Conservation (phyloP, 2,797 vertebrate genomes). For the Chelon labrosus region DNA sequence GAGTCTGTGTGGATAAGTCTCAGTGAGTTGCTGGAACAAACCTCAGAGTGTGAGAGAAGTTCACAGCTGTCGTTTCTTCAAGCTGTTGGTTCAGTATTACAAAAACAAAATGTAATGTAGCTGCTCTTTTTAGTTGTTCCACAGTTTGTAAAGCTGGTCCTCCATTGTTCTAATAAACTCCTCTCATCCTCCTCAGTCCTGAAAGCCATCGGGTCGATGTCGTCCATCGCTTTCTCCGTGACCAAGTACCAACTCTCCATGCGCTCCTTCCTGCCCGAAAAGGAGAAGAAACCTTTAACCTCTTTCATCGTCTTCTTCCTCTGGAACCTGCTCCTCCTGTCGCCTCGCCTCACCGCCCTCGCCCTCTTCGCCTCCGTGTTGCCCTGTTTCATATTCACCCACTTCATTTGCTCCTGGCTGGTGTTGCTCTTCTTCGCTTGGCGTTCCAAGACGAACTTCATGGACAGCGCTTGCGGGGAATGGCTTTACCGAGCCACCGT, state of each 20-base stretch:
- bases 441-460: slow-evolving; percentile 85
- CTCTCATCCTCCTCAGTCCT: slow-evolving; percentile 81
- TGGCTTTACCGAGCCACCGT: slow-evolving; percentile 87
- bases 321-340: slow-evolving; percentile 91
- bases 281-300: slow-evolving; percentile 56
- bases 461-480: slow-evolving; percentile 80
- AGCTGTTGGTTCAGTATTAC: no score
- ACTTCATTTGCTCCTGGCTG: slow-evolving; percentile 88
- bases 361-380: slow-evolving; percentile 87
- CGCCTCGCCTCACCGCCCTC: slow-evolving; percentile 83
- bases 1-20: no score
- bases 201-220: slow-evolving; percentile 80
- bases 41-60: no score
- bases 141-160: no score
- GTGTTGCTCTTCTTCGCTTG: slow-evolving; percentile 84
- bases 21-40: no score
- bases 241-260: slow-evolving; percentile 90
- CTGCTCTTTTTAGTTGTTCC: no score
- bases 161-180: no score
- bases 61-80: no score
- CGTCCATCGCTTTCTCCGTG: slow-evolving; percentile 84
- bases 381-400: slow-evolving; percentile 81
- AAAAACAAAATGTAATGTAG: neutral
- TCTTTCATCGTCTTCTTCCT: slow-evolving; percentile 84
- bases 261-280: slow-evolving; percentile 84